Base-by-base conservation (phyloP, 2,888 invertebrate species). In the Lasioglossum oenotherae region DNA sequence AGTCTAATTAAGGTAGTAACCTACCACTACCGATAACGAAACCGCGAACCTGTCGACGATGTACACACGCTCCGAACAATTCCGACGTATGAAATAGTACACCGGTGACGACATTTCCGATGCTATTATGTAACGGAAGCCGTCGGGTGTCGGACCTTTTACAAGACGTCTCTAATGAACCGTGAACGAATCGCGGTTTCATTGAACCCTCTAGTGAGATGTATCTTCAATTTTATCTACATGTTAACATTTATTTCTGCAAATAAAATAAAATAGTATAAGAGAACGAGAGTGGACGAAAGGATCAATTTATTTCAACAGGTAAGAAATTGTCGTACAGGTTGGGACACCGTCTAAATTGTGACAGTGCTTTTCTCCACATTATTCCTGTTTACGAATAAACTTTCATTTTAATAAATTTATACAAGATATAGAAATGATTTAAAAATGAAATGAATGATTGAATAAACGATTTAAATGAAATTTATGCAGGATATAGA, bases 1-100 rank as follows among this genome's bases (percentile, higher is more conserved):
- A 76, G 78, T 80, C 80, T 88, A 88, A 88, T 88, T 88, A 88
- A 85, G 85, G 78, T 81, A 76, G 86, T 81, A 81, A 86, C 82
- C 78, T 49, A 73, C 79, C 79, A 77, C 86, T 69, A 60, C 73
- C 35, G 82, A 86, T 86, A 86, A 86, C 76, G 76, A 46, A 75
- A 57, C 69, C 60, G 72, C 49, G 46, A 71, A 53, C 74, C 74
- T 73, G 80, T 64, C 53, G 74, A 74, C 23, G 69, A 27, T 16
- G 38, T 5, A 35, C 41, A 38, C 27, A 35, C 74, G 57, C 60
- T 31, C 44, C 31, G 78, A 81, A 81, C 77, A 53, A 74, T 81
- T 86, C 72, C 86, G 74, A 44, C 69, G 79, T 73, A 69, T 85
- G 86, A 86, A 86, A 81, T 60, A 69, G 49, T 46, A 86, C 57